Evolutionary conservation across 2,888 invertebrate species (phyloP), one percentile per base, ranked within the genome.

Genomic region (Drosophila greeni): DNA sequence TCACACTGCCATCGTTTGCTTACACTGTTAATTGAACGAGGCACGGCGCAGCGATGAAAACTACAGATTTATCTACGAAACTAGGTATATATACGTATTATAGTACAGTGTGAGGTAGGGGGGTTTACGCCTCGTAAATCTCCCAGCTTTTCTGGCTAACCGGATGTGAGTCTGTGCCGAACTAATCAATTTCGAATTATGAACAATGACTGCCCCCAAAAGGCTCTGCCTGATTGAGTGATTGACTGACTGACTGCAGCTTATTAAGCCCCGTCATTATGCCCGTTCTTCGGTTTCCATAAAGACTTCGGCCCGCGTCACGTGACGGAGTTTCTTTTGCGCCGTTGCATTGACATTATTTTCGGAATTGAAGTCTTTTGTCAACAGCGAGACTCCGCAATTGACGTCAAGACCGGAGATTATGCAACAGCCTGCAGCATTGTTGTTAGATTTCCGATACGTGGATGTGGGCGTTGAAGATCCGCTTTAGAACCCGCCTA

Each of bases 301-400:
- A 51, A 51, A 49, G 43, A 67, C 54, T 54, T 45, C 12, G 60
- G 40, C 62, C 42, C 36, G 23, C 49, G 75, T 67, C 72, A 79
- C 72, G 82, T 82, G 83, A 71, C 67, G 64, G 56, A 62, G 67
- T 76, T 79, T 75, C 74, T 64, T 73, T 78, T 20, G 40, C 70
- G 71, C 60, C 65, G 60, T 70, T 54, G 57, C 84, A 72, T 81
- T 81, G 83, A 78, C 80, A 81, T 81, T 73, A 81, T 81, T 55
- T 56, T 58, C 47, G 24, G 52, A 40, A 37, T 59, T 49, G 39
- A 66, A 66, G 59, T 59, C 60, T 67, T 65, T 67, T 59, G 68
- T 67, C 68, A 67, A 49, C 60, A 56, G 36, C 37, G n/a, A 55
- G 39, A 51, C 24, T 54, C 48, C 48, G 65, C 66, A 66, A 53